Conservation (phyloP, 2,797 vertebrate genomes). For the Ataeniobius toweri region DNA sequence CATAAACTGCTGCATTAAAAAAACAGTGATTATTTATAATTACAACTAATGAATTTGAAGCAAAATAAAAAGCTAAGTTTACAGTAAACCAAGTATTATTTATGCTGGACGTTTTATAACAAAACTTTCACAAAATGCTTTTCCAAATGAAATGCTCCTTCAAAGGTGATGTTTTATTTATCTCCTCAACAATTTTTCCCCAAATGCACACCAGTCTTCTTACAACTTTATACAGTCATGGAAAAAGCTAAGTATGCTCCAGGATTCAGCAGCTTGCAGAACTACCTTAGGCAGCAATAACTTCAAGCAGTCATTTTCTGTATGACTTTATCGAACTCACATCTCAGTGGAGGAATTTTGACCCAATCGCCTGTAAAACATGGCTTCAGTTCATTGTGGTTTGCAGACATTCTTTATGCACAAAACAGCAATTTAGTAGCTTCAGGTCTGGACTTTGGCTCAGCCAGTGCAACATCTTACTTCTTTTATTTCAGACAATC, state of each 20-base stretch:
- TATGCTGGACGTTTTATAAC: background rate
- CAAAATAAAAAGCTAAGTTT: background rate
- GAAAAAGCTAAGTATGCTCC: background rate
- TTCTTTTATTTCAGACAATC: background rate
- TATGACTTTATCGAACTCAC: background rate
- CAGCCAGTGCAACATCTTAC: background rate
- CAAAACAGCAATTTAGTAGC: background rate
- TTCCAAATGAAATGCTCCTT: background rate
- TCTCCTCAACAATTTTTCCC: background rate
- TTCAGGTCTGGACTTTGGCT: background rate
- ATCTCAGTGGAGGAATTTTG: constrained; percentile 5
- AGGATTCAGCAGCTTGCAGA: background rate
- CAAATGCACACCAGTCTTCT: background rate
- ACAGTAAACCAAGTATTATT: background rate
- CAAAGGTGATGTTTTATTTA: background rate
- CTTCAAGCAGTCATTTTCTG: constrained; percentile 2
- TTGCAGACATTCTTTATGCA: constrained; percentile 1
- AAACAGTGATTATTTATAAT: background rate
- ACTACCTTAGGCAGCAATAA: constrained; percentile 6
- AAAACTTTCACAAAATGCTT: background rate
- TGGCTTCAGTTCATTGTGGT: background rate
- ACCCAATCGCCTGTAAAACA: background rate
- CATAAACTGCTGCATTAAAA: background rate
- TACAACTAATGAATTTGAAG: background rate
- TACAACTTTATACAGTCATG: background rate